Conservation (phyloP, 2,888 invertebrate genomes). For the Calliopum simillimum region DNA sequence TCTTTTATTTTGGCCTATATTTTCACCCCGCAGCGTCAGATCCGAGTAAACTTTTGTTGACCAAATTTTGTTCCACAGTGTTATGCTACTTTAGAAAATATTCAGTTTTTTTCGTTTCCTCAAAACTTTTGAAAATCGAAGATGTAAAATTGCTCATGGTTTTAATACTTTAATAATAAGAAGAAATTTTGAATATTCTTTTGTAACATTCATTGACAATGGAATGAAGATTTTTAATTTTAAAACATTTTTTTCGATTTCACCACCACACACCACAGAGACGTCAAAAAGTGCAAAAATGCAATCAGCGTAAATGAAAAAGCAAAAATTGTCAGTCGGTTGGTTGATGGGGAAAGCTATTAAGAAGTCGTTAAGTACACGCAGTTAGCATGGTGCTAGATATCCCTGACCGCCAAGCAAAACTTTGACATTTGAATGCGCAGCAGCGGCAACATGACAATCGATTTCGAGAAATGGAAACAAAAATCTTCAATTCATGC, state of each 20-base stretch:
- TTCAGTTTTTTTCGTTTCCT: no score
- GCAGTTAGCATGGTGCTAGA: constrained; percentile 39
- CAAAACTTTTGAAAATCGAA: constrained; percentile 4
- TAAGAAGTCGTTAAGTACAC: constrained; percentile 47
- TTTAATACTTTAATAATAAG: no score
- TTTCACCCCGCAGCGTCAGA: no score
- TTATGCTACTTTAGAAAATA: not conserved
- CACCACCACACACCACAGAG: not conserved
- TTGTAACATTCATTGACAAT: not conserved
- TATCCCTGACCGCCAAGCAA: not conserved
- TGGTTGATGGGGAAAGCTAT: constrained; percentile 46
- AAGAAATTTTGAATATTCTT: not conserved
- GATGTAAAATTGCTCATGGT: constrained; percentile 6
- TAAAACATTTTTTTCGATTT: not conserved
- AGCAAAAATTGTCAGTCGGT: constrained; percentile 38
- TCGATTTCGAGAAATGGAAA: not conserved
- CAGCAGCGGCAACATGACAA: constrained; percentile 14
- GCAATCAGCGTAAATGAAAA: constrained; percentile 51
- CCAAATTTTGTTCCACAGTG: no score
- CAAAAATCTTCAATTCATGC: not conserved
- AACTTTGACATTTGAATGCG: constrained; percentile 21
- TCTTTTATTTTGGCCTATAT: no score
- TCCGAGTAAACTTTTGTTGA: no score
- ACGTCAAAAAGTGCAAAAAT: constrained; percentile 47
- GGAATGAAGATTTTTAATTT: not conserved